Evolutionary conservation across 2,888 invertebrate species (phyloP).

Genomic region (Leptinotarsa tumamoca): DNA sequence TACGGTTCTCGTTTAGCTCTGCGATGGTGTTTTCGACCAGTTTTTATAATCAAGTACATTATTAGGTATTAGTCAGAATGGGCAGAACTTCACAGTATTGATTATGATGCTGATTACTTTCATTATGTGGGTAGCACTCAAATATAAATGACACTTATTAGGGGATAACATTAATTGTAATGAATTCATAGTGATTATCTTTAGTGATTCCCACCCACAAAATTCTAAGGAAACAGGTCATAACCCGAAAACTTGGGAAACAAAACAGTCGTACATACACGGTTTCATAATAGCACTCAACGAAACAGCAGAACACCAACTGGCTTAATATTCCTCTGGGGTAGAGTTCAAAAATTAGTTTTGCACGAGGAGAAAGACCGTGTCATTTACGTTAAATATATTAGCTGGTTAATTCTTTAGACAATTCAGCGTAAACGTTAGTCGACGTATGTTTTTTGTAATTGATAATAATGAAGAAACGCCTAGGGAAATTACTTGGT

Average conservation of each 20-base stretch:
- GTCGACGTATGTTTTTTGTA: background rate
- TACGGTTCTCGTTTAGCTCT: no score
- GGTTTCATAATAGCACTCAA: background rate
- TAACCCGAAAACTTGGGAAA: background rate
- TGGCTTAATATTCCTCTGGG: slow-evolving; percentile 1
- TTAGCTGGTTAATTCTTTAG: background rate
- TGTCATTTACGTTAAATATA: background rate
- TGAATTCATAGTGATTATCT: no score
- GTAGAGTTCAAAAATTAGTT: background rate
- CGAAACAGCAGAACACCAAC: background rate
- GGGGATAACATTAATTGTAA: no score
- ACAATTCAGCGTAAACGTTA: background rate
- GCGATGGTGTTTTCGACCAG: no score
- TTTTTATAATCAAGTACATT: no score
- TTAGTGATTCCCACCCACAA: no score
- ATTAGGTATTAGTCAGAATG: no score
- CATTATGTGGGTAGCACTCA: no score
- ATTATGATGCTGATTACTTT: no score
- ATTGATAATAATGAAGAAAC: background rate
- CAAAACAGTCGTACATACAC: background rate
- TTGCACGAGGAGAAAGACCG: background rate
- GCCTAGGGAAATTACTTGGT: slow-evolving; percentile 9
- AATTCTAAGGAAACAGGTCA: no score
- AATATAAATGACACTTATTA: no score
- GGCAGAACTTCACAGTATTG: no score